Percentiles rank a stretch among this genome's conserved stretches.
phyloP scores from a whole-genome alignment of 2,797 vertebrate species.

The Gallinago nigripennis region DNA sequence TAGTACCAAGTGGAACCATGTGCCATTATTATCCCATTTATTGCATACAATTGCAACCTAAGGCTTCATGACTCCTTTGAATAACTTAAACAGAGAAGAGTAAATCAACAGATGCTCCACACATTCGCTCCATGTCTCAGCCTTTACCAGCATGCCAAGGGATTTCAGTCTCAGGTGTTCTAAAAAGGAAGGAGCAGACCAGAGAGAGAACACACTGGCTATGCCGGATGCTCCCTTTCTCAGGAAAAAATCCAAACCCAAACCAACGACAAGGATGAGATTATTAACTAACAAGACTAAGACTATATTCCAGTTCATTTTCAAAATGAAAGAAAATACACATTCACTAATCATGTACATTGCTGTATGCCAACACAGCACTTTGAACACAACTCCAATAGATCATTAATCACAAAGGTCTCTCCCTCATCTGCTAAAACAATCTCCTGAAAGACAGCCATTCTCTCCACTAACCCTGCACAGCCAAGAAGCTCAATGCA shows the following conservation, averaged over 20 bases:
- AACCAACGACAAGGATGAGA: not conserved
- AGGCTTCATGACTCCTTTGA: not conserved
- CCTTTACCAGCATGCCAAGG: not conserved
- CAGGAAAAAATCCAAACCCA: not conserved
- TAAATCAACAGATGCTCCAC: not conserved
- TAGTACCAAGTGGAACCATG: not conserved
- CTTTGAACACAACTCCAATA: not conserved
- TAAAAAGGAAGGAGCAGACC: not conserved
- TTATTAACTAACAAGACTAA: not conserved
- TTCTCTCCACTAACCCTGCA: not conserved
- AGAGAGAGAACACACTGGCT: not conserved
- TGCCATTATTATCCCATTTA: not conserved
- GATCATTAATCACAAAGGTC: fast-evolving
- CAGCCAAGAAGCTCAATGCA: fast-evolving
- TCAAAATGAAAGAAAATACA: not conserved
- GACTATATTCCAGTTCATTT: not conserved
- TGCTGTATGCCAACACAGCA: not conserved
- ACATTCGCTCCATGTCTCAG: not conserved
- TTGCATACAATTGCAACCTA: not conserved
- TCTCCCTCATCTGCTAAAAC: not conserved
- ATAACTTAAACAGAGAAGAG: not conserved
- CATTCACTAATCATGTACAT: not conserved
- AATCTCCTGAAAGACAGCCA: not conserved
- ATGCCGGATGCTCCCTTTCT: not conserved
- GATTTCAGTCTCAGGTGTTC: not conserved